These are phyloP conservation scores for Cossypha dichroa DNA, from an alignment of 2,797 vertebrate species.

Conservation along the genomic window DNA sequence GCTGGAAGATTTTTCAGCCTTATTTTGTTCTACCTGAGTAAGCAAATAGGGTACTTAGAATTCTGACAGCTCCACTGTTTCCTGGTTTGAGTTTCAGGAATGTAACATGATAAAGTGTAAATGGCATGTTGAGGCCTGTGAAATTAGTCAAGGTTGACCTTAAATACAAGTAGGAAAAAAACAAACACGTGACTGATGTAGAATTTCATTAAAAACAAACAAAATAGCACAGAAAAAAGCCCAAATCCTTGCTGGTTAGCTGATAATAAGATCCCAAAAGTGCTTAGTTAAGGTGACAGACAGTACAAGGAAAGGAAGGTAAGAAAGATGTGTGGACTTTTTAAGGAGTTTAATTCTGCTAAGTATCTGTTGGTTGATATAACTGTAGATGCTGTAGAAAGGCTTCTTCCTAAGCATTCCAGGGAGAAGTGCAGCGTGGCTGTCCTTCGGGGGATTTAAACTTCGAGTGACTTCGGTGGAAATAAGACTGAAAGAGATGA, in stretches of 20 bases:
- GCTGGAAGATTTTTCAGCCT: neutral
- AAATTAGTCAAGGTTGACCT: neutral
- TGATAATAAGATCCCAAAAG: neutral
- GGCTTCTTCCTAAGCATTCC: neutral
- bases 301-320: neutral
- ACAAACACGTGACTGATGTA: neutral
- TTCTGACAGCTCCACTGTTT: neutral
- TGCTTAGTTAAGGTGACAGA: neutral
- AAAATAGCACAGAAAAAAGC: neutral
- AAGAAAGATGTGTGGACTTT: neutral
- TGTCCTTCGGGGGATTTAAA: neutral
- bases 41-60: neutral
- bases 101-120: neutral
- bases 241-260: accelerated
- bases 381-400: neutral
- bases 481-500: neutral
- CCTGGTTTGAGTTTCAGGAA: neutral
- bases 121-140: neutral
- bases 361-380: accelerated
- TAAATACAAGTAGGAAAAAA: neutral
- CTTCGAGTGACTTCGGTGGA: accelerated
- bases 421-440: neutral
- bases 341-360: neutral
- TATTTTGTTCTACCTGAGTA: neutral
- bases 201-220: neutral